Evolutionary conservation across 2,888 invertebrate genomes (phyloP).

Genomic region (Ramazzottius varieornatus): DNA sequence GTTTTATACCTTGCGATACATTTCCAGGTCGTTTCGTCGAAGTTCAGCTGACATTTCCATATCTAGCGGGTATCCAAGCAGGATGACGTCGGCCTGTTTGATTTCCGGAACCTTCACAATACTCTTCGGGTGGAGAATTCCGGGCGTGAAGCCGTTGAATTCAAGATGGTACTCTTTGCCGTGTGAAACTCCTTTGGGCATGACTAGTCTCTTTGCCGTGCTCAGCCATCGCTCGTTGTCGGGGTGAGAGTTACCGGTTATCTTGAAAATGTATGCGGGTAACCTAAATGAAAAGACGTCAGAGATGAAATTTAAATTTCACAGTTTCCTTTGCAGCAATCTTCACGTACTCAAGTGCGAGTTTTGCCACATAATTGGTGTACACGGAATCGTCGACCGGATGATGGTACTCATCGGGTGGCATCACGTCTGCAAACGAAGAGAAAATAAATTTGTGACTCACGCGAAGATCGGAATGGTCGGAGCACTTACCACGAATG

Average conservation of each 20-base stretch:
- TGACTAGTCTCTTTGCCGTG: neutral
- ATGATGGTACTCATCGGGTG: conserved; percentile 5
- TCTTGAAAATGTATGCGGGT: neutral
- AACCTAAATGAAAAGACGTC: neutral
- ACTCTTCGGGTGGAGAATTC: neutral
- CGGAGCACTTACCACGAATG: conserved; percentile 13
- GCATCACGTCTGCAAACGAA: conserved; percentile 4
- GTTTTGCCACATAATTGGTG: conserved; percentile 16
- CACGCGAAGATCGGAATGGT: neutral
- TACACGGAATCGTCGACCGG: conserved; percentile 19
- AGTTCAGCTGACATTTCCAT: neutral
- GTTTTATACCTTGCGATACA: neutral
- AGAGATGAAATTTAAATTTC: neutral
- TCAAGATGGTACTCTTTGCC: neutral
- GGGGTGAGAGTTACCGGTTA: neutral
- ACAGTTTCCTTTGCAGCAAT: neutral
- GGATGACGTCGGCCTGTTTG: conserved; percentile 6
- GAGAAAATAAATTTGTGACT: conserved; percentile 7
- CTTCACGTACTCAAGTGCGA: conserved; percentile 8
- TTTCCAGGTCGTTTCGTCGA: conserved; percentile 2
- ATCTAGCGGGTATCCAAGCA: conserved; percentile 5
- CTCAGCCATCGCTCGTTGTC: neutral
- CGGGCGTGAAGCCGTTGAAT: neutral
- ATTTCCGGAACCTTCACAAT: neutral
- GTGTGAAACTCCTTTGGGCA: neutral